Conservation (phyloP, 2,888 invertebrate genomes). For the Salticus scenicus region DNA sequence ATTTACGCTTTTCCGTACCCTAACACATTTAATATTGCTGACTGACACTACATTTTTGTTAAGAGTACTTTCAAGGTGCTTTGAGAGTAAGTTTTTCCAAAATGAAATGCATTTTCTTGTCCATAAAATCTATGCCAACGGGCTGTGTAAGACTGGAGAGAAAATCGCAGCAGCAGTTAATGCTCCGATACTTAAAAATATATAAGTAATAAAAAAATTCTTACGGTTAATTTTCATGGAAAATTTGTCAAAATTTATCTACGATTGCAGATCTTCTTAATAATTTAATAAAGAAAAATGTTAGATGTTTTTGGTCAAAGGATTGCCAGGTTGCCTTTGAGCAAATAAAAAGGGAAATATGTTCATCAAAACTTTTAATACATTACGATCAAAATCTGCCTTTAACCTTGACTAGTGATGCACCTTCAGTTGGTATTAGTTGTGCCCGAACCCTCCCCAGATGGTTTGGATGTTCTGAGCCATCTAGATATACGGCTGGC, state of each 20-base stretch:
- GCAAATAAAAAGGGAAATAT: slow-evolving; percentile 19
- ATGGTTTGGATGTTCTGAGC: no score
- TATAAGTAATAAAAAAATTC: not conserved
- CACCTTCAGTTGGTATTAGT: not conserved
- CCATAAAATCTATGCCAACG: slow-evolving; percentile 2
- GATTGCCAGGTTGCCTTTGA: slow-evolving; percentile 21
- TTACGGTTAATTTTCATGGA: slow-evolving; percentile 19
- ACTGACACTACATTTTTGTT: no score
- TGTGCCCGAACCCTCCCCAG: not conserved
- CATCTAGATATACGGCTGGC: no score
- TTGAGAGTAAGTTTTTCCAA: slow-evolving; percentile 1
- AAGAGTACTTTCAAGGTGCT: no score
- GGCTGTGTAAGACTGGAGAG: not conserved
- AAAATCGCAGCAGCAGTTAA: not conserved
- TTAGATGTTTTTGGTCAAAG: slow-evolving; percentile 11
- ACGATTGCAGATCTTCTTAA: slow-evolving; percentile 24
- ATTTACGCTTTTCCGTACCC: no score
- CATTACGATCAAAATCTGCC: not conserved
- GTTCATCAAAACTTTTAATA: not conserved
- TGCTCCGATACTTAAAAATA: not conserved
- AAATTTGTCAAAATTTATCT: slow-evolving; percentile 21
- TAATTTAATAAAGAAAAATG: slow-evolving; percentile 10
- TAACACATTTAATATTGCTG: no score
- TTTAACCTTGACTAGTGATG: not conserved
- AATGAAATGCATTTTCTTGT: not conserved